phyloP scores from a whole-genome alignment of 2,797 vertebrate genomes.

The Sebastiscus tertius region DNA sequence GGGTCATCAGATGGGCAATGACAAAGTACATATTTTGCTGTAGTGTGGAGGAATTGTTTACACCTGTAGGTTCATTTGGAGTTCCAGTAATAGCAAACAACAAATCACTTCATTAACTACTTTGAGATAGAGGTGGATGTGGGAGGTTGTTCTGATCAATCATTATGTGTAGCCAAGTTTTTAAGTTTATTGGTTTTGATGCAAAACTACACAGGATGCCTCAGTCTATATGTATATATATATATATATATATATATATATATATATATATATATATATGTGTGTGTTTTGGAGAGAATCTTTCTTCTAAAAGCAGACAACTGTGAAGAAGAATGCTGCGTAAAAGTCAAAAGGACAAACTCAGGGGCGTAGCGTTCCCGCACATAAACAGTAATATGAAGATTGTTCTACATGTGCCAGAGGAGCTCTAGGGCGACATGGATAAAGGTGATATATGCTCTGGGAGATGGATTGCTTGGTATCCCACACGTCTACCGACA shows the following conservation, averaged over 20 bases:
- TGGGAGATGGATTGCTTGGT: slow-evolving; percentile 85
- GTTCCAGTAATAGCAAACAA: neutral
- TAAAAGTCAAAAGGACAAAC: slow-evolving; percentile 69
- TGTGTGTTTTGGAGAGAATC: neutral
- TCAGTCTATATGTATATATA: neutral
- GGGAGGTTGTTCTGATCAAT: neutral
- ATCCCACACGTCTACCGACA: slow-evolving; percentile 66
- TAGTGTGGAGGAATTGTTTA: neutral
- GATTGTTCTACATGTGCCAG: slow-evolving; percentile 84
- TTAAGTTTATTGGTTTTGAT: neutral
- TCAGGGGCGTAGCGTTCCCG: slow-evolving; percentile 36
- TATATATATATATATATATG: neutral
- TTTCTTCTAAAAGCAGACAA: neutral
- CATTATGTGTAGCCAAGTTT: neutral
- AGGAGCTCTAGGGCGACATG: slow-evolving; percentile 71
- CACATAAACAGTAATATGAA: slow-evolving; percentile 78
- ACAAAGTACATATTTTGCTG: neutral
- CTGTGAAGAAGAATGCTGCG: neutral
- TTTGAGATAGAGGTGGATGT: neutral
- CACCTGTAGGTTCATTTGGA: neutral
- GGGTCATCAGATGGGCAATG: neutral
- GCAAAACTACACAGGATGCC: neutral
- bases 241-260: neutral
- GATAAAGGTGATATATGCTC: slow-evolving; percentile 88
- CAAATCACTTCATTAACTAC: neutral